Percentiles rank a stretch among this genome's conserved stretches.
phyloP scores from a whole-genome alignment of 2,888 invertebrate genomes.

The Gymnocheta viridis region DNA sequence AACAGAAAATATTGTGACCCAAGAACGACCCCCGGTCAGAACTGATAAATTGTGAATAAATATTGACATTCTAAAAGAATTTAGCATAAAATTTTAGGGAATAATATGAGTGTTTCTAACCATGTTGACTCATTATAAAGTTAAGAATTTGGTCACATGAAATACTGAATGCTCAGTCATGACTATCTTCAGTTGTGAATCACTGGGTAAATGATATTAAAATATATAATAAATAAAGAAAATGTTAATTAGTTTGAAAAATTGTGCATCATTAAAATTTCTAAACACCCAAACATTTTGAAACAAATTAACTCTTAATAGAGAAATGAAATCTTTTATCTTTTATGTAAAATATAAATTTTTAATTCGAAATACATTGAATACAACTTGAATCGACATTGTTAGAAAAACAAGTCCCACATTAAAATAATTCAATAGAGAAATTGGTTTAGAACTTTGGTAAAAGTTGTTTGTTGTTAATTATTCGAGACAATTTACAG shows the following conservation, averaged over 20 bases:
- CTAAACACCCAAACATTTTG: constrained; percentile 28
- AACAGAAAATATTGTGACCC: too few relatives aligned
- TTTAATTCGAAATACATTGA: constrained; percentile 7
- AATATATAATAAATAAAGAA: not conserved
- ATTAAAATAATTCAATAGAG: constrained; percentile 4
- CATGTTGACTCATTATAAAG: too few relatives aligned
- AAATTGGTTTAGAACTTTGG: constrained; percentile 35
- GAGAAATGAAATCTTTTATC: constrained; percentile 7
- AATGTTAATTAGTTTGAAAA: not conserved
- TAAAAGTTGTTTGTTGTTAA: constrained; percentile 29
- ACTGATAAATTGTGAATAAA: too few relatives aligned
- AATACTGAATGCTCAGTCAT: too few relatives aligned
- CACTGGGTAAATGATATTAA: not conserved
- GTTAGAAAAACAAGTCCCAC: not conserved
- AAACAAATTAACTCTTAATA: not conserved
- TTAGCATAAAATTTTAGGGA: too few relatives aligned
- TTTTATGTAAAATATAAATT: constrained; percentile 9
- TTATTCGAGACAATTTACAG: not conserved
- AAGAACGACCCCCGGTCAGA: too few relatives aligned
- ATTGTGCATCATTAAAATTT: not conserved
- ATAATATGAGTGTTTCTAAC: too few relatives aligned
- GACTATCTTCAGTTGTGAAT: too few relatives aligned
- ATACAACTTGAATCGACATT: constrained; percentile 12
- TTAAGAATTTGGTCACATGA: too few relatives aligned
- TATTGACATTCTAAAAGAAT: too few relatives aligned